Evolutionary conservation across 35 echinoderm and acorn worm species (phyloP), one percentile per base, ranked within the genome.

Genomic region (Nesometra sesokonis): DNA sequence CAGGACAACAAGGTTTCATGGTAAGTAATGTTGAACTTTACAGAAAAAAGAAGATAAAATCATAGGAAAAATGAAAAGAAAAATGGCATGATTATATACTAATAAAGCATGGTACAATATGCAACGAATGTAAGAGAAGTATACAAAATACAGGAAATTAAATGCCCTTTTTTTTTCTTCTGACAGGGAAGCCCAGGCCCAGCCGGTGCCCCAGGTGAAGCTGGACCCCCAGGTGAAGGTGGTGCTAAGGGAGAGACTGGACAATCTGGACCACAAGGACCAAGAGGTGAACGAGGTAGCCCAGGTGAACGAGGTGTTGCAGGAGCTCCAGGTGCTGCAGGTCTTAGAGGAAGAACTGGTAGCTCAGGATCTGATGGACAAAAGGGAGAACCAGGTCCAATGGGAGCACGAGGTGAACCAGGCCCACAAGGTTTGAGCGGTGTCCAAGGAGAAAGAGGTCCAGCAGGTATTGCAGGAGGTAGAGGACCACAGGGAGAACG

Each of bases 211-310:
- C 82, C 86, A 85, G 91, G 91, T 80, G 47, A 47, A 3, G 37
- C 86, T 81, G 91, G 91, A 33, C 29, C 77, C 37, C 37, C 57
- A 35, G 91, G 91, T 57, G 91, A 93, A 36, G 86, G 78, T 80
- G 23, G 86, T 87, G 47, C 32, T 81, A 81, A 37, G 35, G 91
- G 91, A 79, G 46, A 86, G 23, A 32, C 81, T 67, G 92, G 92
- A 77, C 77, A 76, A 21, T 82, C 77, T 17, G 92, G 92, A 33
- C 35, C 84, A 32, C 8, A 36, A 29, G 92, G 92, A 86, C 84
- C 88, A 84, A 88, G 82, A 67, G 52, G 52, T 17, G 52, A 67
- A 67, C 52, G 52, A 67, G 52, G 52, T 67, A 17, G 9, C 52
- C 52, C 52, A 67, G 52, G 52, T 13, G 52, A 67, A 67, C 8